These are phyloP conservation scores for Chaetorhynchus papuensis DNA, from an alignment of 2,113 vertebrate species.

Conservation along the genomic window DNA sequence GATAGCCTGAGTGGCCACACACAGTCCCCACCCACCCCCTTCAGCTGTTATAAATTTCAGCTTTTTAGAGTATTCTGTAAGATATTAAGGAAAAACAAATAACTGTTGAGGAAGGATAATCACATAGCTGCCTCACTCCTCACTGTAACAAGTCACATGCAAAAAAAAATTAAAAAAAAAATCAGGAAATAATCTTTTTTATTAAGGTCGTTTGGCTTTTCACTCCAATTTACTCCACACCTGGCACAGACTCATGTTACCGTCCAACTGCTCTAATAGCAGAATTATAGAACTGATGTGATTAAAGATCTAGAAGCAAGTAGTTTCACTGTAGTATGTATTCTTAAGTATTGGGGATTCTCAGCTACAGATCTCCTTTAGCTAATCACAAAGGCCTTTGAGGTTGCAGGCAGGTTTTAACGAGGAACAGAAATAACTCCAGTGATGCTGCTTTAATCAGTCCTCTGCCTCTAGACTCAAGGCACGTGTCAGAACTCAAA, in stretches of 20 bases:
- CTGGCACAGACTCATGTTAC: rapidly evolving
- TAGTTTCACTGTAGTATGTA: neutral
- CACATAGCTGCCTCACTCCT: neutral
- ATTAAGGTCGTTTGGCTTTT: neutral
- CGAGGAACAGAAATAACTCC: neutral
- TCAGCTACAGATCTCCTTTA: neutral
- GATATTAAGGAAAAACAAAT: neutral
- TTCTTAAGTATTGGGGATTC: neutral
- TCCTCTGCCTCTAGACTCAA: neutral
- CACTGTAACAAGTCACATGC: rapidly evolving
- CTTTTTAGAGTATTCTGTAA: neutral
- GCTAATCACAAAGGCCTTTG: neutral
- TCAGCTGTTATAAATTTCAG: neutral
- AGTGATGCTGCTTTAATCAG: neutral
- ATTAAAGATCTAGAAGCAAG: neutral
- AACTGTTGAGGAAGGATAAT: neutral
- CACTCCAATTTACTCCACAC: neutral
- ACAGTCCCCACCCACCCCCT: rapidly evolving
- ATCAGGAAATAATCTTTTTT: neutral
- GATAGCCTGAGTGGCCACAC: neutral
- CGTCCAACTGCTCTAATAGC: neutral
- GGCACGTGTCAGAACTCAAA: neutral
- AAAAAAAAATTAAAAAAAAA: neutral
- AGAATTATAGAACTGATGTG: neutral
- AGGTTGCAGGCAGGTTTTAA: neutral